Conservation (phyloP, 1,140 invertebrate species). For the Brachionus plicatilis region DNA sequence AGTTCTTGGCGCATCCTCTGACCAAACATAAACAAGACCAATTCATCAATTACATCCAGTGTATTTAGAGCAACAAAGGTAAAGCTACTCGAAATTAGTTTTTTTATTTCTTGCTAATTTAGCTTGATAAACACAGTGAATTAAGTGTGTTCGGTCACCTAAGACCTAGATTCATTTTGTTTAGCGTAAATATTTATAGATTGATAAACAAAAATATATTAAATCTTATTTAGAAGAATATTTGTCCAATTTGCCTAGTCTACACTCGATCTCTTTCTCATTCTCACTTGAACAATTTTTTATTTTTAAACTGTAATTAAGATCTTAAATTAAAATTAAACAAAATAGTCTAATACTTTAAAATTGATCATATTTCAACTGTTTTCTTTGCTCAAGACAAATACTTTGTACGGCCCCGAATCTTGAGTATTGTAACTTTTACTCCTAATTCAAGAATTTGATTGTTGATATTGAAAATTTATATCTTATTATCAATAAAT, state of each 20-base stretch:
- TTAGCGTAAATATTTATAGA: constrained; percentile 4
- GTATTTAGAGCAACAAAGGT: background rate
- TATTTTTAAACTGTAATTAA: constrained; percentile 17
- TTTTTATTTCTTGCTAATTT: background rate
- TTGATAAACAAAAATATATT: constrained; percentile 18
- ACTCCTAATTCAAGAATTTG: constrained; percentile 1
- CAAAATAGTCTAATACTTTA: background rate
- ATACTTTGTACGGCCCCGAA: background rate
- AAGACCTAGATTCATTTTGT: background rate
- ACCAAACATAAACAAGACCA: background rate
- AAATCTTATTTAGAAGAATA: background rate
- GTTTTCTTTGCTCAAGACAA: background rate
- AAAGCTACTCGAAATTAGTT: constrained; percentile 7
- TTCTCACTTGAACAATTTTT: background rate
- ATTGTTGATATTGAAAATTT: background rate
- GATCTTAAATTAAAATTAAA: constrained; percentile 32
- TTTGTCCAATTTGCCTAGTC: background rate
- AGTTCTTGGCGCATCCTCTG: background rate
- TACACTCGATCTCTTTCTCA: background rate
- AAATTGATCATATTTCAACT: constrained; percentile 9
- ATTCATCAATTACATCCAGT: background rate
- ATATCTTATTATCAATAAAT: background rate
- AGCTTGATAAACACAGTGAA: background rate
- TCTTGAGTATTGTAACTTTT: constrained; percentile 32
- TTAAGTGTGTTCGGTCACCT: background rate